Conservation (phyloP, 2,797 vertebrate species). For the Lerista edwardsae region DNA sequence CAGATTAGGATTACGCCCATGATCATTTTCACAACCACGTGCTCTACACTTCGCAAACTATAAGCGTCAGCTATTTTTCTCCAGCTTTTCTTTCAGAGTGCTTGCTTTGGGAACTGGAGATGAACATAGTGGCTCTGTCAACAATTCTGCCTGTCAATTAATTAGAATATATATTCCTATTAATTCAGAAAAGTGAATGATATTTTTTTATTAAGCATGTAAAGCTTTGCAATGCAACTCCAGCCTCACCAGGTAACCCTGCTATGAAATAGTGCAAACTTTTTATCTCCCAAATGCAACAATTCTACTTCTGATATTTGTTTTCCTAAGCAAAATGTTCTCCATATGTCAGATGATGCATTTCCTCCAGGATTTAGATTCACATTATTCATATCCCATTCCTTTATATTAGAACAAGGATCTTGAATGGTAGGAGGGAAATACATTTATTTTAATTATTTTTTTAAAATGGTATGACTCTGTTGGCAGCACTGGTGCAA, state of each 20-base stretch:
- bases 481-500: too few species aligned
- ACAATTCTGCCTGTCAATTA: conserved; percentile 67
- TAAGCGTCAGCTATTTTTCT: conserved; percentile 61
- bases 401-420: too few species aligned
- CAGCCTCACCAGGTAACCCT: conserved; percentile 15
- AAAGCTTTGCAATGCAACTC: conserved; percentile 52
- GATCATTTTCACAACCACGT: conserved; percentile 50
- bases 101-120: conserved; percentile 62
- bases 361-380: conserved; percentile 40
- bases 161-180: conserved; percentile 72
- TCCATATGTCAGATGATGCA: conserved; percentile 27
- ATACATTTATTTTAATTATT: too few species aligned
- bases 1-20: too few species aligned
- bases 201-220: conserved; percentile 55
- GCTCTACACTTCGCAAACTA: conserved; percentile 55
- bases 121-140: conserved; percentile 61
- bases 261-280: conserved; percentile 3
- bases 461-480: too few species aligned
- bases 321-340: conserved; percentile 34
- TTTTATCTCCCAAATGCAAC: conserved; percentile 14
- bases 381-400: conserved; percentile 19
- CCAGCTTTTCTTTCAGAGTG: conserved; percentile 51
- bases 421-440: too few species aligned
- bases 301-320: conserved; percentile 40
- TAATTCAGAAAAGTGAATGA: conserved; percentile 60